phyloP scores from a whole-genome alignment of 2,113 vertebrate species.

The Indicator indicator region DNA sequence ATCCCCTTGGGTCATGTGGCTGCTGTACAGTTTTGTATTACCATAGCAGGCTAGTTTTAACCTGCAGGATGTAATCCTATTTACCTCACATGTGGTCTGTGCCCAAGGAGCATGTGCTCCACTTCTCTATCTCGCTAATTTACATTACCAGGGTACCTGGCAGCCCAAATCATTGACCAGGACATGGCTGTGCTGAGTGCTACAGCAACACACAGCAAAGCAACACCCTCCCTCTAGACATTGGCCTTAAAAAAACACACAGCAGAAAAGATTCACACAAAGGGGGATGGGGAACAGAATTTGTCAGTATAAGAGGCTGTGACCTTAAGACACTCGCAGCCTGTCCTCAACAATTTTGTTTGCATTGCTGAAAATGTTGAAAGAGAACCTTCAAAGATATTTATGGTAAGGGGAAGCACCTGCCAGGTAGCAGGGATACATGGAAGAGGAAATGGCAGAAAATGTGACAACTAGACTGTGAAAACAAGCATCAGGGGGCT shows the following conservation, averaged over 20 bases:
- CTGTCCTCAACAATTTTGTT: background rate
- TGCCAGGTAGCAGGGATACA: background rate
- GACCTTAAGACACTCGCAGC: background rate
- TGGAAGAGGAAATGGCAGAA: background rate
- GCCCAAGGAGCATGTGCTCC: slow-evolving; percentile 38
- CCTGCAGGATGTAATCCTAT: slow-evolving; percentile 69
- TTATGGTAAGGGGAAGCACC: background rate
- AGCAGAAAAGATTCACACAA: background rate
- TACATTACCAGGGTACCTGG: slow-evolving; percentile 8
- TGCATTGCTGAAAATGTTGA: background rate
- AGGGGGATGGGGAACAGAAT: background rate
- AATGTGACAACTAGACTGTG: background rate
- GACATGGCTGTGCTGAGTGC: background rate
- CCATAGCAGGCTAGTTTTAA: slow-evolving; percentile 66
- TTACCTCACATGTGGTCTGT: slow-evolving; percentile 65
- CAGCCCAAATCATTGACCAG: background rate
- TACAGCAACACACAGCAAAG: background rate
- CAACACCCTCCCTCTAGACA: background rate
- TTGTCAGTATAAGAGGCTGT: background rate
- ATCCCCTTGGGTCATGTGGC: slow-evolving; percentile 68
- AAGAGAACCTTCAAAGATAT: background rate
- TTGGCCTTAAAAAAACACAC: background rate
- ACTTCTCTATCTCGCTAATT: background rate
- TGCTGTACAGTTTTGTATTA: slow-evolving; percentile 62
- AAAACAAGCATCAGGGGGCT: background rate